A percentile compares a stretch with the other conserved stretches of the same genome.
Evolutionary conservation across 2,113 vertebrate genomes (phyloP).

Genomic region (Prunella himalayana): DNA sequence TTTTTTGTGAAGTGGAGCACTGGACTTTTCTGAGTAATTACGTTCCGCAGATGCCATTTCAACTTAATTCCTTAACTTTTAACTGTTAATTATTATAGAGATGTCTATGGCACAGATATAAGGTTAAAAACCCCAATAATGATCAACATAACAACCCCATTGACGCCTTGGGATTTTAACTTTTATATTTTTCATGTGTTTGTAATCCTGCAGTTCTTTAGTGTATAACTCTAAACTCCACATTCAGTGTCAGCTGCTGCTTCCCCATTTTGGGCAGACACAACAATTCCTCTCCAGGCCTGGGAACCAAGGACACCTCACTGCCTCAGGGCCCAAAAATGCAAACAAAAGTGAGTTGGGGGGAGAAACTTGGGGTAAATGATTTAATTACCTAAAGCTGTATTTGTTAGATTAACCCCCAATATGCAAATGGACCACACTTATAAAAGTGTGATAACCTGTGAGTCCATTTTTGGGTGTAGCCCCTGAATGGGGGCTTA

Average conservation of each 20-base stretch:
- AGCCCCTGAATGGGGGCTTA: no score
- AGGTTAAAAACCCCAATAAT: background rate
- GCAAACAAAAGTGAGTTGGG: background rate
- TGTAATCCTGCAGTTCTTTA: background rate
- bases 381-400: background rate
- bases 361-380: background rate
- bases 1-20: background rate
- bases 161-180: background rate
- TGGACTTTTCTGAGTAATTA: background rate
- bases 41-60: background rate
- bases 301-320: background rate
- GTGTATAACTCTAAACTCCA: accelerated
- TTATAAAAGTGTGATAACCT: background rate
- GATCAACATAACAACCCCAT: background rate
- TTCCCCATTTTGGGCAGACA: background rate
- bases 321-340: background rate
- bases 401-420: background rate
- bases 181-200: accelerated
- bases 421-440: background rate
- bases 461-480: background rate
- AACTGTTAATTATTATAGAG: background rate
- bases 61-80: background rate
- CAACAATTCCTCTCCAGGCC: background rate
- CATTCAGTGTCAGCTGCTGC: accelerated
- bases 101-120: background rate